Base-by-base conservation (phyloP, 2,797 vertebrate species). In the Semaprochilodus insignis region DNA sequence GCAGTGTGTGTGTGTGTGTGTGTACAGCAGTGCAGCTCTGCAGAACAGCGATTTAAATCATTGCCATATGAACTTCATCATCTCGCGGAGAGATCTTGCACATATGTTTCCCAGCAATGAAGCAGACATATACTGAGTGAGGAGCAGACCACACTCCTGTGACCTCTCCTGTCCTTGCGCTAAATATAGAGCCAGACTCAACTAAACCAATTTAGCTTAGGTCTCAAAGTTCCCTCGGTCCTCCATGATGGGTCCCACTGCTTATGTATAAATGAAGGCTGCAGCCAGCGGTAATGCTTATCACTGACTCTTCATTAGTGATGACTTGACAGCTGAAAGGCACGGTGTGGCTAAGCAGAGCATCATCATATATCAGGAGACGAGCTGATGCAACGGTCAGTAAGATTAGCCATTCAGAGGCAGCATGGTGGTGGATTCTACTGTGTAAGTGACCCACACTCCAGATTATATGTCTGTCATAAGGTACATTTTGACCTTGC, bases 61-160 rank as follows among this genome's bases (percentile, higher is more conserved):
- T 77, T 84, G 19, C 78, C 83, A 84, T 59, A 67, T 84, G 83
- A 77, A 77, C 78, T 65, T 77, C 78, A 66, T 81, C 78, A 77
- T 67, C 67, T 73, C 67, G 25, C 72, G 27, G 52, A 66, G 69
- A 67, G 54, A 51, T 74, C 31, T 31, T 62, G 36, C 65, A 69
- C 70, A 63, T 59, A 77, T 70, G 71, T 75, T 84, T 71, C 70
- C 14, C 25, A 79, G 52, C 70, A 66, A 36, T 6, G 77, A 73
- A 74, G 11, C 62, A 60, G 82, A 62, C 60, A 72, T 67, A 60
- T 51, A 81, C 59, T 34, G 62, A 8, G 14, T 66, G 48, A 81
- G 72, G 36, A 72, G 44, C 60, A 77, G 83, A 77, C 62, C 59
- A 57, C 69, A 16, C 67, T n/a, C 21, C 78, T 59, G 63, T 77